Evolutionary conservation across 2,888 invertebrate genomes (phyloP).

Genomic region (Alentia gelatinosa): DNA sequence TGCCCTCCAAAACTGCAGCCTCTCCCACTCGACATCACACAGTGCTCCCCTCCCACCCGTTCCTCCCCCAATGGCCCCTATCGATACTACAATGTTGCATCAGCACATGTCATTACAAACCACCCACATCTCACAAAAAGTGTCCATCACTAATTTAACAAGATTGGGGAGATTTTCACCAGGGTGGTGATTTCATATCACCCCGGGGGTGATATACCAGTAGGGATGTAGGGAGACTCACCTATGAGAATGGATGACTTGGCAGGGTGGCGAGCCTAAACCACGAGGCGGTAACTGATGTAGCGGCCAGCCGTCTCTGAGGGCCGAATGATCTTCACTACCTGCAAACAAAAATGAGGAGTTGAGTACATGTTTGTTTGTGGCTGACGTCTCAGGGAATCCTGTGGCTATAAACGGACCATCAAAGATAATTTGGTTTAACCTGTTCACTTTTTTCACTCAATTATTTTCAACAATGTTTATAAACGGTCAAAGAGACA

Average conservation of each 20-base stretch:
- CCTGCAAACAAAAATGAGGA: constrained; percentile 62
- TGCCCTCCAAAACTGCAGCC: no score
- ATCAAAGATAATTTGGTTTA: no score
- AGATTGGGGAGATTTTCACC: background rate
- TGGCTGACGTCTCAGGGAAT: no score
- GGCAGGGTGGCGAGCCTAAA: constrained; percentile 15
- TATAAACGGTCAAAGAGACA: no score
- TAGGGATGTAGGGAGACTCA: background rate
- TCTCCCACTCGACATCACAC: no score
- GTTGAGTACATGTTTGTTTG: no score
- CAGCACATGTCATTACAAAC: background rate
- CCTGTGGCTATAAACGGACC: no score
- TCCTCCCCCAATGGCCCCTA: no score
- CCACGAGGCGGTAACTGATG: constrained; percentile 56
- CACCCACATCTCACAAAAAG: background rate
- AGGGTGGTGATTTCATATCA: background rate
- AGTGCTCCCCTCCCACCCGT: no score
- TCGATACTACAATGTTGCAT: no score
- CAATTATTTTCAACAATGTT: no score
- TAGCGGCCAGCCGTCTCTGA: constrained; percentile 64
- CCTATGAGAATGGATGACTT: background rate
- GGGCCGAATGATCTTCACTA: constrained; percentile 66
- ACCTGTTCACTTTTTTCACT: no score
- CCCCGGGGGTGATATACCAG: background rate
- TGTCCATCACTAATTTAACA: background rate